These are phyloP conservation scores for Thyatira batis DNA, from an alignment of 2,888 invertebrate species.

Conservation along the genomic window DNA sequence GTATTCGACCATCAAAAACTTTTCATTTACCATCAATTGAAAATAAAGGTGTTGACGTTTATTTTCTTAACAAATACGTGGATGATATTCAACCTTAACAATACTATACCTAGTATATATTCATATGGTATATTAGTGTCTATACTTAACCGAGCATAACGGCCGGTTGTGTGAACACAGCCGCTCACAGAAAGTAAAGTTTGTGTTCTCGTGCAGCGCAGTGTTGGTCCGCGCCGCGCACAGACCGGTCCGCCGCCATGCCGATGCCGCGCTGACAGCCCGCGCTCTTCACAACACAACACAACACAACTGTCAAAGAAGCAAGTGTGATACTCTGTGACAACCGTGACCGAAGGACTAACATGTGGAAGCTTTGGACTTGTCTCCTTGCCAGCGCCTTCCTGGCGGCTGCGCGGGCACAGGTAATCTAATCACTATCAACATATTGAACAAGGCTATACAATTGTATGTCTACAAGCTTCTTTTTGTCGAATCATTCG, in stretches of 20 bases:
- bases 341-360: constrained; percentile 37
- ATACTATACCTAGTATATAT: not conserved
- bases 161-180: constrained; percentile 55
- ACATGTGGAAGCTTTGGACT: constrained; percentile 64
- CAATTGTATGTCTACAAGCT: not conserved
- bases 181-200: constrained; percentile 75
- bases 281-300: constrained; percentile 23
- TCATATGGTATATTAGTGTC: not conserved
- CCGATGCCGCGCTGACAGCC: constrained; percentile 60
- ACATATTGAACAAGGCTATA: not conserved
- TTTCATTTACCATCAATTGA: no score
- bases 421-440: constrained; percentile 46
- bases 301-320: constrained; percentile 40
- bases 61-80: no score
- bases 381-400: constrained; percentile 54
- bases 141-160: constrained; percentile 8
- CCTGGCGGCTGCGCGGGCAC: constrained; percentile 54
- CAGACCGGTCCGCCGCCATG: constrained; percentile 63
- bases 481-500: not conserved
- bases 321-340: constrained; percentile 38
- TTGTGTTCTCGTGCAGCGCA: constrained; percentile 57
- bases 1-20: no score
- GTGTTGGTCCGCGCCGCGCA: constrained; percentile 68
- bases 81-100: not conserved
- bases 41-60: no score